Percentiles rank a stretch among this genome's conserved stretches.
These are phyloP conservation scores for Pseudomyrmex cubaensis DNA, from an alignment of 1,140 invertebrate genomes.

Conservation along the genomic window DNA sequence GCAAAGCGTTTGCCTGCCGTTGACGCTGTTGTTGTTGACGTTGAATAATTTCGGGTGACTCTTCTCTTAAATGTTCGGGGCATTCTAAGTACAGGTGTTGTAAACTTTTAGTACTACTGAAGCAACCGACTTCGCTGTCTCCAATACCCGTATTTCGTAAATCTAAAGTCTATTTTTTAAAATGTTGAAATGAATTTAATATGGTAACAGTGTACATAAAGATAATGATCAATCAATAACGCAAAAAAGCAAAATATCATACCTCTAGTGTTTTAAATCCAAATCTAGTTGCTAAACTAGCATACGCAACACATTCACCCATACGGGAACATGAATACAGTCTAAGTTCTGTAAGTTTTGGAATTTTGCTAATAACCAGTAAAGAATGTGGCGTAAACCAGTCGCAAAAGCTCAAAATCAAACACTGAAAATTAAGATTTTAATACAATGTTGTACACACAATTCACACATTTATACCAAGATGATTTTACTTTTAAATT, in stretches of 20 bases:
- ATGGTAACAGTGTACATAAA: not conserved
- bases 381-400: slow-evolving; percentile 90
- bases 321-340: slow-evolving; percentile 88
- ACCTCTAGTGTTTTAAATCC: slow-evolving; percentile 89
- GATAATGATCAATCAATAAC: slow-evolving; percentile 1
- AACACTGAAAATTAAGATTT: slow-evolving; percentile 82
- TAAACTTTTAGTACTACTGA: slow-evolving; percentile 87
- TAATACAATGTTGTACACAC: not conserved
- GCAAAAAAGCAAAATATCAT: slow-evolving; percentile 46
- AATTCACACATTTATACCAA: not conserved
- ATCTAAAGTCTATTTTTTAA: slow-evolving; percentile 86
- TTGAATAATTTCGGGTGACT: slow-evolving; percentile 64
- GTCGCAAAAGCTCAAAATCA: slow-evolving; percentile 89
- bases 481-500: slow-evolving; percentile 85
- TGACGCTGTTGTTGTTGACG: slow-evolving; percentile 51
- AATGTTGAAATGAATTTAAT: not conserved
- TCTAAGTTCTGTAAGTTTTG: slow-evolving; percentile 86
- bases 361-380: slow-evolving; percentile 89
- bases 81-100: slow-evolving; percentile 87
- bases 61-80: slow-evolving; percentile 72
- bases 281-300: slow-evolving; percentile 89
- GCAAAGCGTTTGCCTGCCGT: slow-evolving; percentile 52
- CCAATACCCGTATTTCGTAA: slow-evolving; percentile 88
- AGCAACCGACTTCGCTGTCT: slow-evolving; percentile 89
- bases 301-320: slow-evolving; percentile 90